These are phyloP conservation scores for Arctia plantaginis DNA, from an alignment of 2,888 invertebrate species.

Conservation along the genomic window DNA sequence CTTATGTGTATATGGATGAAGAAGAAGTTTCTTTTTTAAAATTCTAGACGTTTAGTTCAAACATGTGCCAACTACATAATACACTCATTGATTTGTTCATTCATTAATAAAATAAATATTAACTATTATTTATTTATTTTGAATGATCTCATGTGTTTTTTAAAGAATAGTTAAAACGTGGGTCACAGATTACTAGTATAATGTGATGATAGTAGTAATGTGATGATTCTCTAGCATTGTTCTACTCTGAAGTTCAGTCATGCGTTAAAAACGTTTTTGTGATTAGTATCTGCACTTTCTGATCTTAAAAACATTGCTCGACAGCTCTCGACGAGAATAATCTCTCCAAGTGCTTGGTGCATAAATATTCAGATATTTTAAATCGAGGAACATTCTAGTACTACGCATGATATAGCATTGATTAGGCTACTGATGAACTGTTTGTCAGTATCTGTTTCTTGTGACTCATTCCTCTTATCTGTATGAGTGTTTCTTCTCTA, in stretches of 20 bases:
- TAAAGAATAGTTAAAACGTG: neutral
- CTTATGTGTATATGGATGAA: no score
- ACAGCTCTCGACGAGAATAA: slow-evolving; percentile 39
- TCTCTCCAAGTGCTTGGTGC: slow-evolving; percentile 9
- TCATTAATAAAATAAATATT: no score
- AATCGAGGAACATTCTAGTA: neutral
- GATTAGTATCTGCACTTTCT: slow-evolving; percentile 48
- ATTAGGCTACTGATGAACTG: neutral
- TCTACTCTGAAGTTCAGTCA: slow-evolving; percentile 35
- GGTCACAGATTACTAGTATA: neutral
- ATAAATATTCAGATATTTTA: slow-evolving; percentile 8
- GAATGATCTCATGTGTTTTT: neutral
- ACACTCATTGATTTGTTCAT: no score
- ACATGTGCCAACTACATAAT: no score
- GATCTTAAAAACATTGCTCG: slow-evolving; percentile 26
- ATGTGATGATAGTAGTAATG: no score
- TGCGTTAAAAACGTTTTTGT: slow-evolving; percentile 32
- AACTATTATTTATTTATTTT: no score
- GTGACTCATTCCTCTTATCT: neutral
- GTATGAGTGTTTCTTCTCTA: neutral
- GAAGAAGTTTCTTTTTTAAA: no score
- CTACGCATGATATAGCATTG: neutral
- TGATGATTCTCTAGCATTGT: neutral
- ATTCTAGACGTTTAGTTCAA: no score
- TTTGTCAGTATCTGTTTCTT: neutral